Conservation (phyloP, 2,113 vertebrate species). For the Chlamydotis undulata region DNA sequence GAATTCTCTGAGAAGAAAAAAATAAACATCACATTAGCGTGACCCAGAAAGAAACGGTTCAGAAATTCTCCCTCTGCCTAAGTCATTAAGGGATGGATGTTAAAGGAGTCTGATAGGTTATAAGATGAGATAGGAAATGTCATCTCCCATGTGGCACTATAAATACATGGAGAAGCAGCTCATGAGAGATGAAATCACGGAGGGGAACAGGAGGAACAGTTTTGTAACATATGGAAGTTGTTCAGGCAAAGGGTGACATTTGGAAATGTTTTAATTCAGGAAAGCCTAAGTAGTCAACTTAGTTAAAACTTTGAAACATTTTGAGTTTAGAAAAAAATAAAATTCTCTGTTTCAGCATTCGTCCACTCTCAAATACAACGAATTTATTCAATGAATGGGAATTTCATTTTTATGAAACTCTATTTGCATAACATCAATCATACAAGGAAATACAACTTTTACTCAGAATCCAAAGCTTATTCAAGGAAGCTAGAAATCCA, state of each 20-base stretch:
- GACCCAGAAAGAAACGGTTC: neutral
- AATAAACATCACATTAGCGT: neutral
- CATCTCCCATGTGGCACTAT: neutral
- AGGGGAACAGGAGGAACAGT: neutral
- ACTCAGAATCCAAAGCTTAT: neutral
- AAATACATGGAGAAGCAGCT: neutral
- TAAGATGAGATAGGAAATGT: neutral
- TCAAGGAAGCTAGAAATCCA: neutral
- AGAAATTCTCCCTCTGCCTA: neutral
- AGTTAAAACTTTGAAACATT: neutral
- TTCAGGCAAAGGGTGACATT: neutral
- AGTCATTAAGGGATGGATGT: neutral
- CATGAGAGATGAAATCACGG: neutral
- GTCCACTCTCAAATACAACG: neutral
- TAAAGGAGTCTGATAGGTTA: neutral
- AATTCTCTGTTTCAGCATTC: neutral
- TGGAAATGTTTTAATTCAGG: neutral
- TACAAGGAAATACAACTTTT: neutral
- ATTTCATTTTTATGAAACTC: neutral
- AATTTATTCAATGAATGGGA: neutral
- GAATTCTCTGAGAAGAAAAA: constrained; percentile 11
- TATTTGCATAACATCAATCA: neutral
- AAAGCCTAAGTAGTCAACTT: neutral
- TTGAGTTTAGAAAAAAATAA: neutral
- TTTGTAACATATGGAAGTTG: neutral